Conservation (phyloP, 2,888 invertebrate genomes). For the Drosophila cracens region DNA sequence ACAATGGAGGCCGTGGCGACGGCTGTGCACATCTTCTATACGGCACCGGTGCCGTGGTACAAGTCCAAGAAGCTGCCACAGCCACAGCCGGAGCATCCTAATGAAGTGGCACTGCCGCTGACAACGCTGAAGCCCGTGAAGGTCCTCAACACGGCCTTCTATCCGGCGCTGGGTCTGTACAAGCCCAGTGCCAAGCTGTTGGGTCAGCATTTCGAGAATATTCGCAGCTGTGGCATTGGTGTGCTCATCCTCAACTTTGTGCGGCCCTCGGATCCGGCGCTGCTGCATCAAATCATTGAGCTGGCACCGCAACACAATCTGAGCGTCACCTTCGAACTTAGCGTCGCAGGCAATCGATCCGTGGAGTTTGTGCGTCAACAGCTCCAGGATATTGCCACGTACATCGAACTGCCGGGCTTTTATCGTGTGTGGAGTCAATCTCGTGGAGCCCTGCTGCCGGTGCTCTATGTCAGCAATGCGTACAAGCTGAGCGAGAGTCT, state of each 20-base stretch:
- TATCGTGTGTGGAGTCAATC: constrained; percentile 83
- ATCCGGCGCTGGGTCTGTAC: constrained; percentile 83
- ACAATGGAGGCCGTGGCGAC: constrained; percentile 75
- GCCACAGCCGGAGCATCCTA: constrained; percentile 58
- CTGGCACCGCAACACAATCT: constrained; percentile 85
- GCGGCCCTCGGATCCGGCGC: constrained; percentile 73
- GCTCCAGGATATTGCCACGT: constrained; percentile 75
- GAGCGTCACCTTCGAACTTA: constrained; percentile 87
- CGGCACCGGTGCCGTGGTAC: constrained; percentile 84
- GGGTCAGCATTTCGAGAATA: constrained; percentile 87
- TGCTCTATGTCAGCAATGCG: constrained; percentile 89
- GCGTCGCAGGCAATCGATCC: constrained; percentile 86
- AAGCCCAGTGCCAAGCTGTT: constrained; percentile 84
- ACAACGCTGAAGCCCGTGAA: constrained; percentile 70
- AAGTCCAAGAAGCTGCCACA: constrained; percentile 80
- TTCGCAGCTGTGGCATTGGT: constrained; percentile 87
- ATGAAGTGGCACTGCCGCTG: constrained; percentile 54
- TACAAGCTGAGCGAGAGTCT: constrained; percentile 85
- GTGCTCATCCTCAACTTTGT: constrained; percentile 87
- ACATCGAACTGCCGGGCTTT: constrained; percentile 74
- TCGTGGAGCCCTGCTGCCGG: constrained; percentile 85
- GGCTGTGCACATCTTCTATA: constrained; percentile 84
- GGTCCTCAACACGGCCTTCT: constrained; percentile 83
- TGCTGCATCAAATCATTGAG: constrained; percentile 84
- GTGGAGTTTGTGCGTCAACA: constrained; percentile 85